phyloP scores from a whole-genome alignment of 1,140 invertebrate species.

The Scylla paramamosain region DNA sequence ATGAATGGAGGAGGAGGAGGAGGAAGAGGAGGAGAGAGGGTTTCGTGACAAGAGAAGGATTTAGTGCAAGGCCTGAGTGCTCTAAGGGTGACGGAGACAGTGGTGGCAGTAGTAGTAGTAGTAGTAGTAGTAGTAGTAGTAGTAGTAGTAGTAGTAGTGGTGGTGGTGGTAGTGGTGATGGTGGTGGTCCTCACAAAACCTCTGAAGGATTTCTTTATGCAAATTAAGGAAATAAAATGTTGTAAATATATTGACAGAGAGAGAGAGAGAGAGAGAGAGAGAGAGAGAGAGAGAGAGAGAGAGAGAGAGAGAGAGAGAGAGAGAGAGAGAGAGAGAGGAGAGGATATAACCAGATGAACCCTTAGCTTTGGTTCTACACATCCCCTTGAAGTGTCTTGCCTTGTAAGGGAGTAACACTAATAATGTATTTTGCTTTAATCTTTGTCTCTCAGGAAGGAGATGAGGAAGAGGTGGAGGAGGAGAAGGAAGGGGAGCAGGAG shows the following conservation, averaged over 20 bases:
- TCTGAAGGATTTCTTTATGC: neutral
- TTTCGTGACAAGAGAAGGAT: neutral
- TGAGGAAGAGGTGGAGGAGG: neutral
- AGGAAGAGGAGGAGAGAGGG: neutral
- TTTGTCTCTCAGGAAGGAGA: neutral
- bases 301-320: neutral
- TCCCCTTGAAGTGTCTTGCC: neutral
- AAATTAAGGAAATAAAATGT: conserved; percentile 27
- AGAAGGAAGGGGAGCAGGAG: neutral
- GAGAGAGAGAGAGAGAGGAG: neutral
- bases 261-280: neutral
- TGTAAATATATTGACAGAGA: no score
- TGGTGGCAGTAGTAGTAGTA: neutral
- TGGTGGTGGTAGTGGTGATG: neutral
- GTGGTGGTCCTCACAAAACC: neutral
- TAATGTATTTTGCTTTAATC: conserved; percentile 4
- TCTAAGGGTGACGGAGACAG: neutral
- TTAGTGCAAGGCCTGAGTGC: neutral
- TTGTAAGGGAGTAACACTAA: neutral
- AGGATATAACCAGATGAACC: neutral
- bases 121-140: neutral
- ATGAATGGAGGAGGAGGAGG: neutral
- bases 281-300: neutral
- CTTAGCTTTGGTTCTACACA: neutral
- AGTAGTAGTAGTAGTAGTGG: neutral